Evolutionary conservation across 1,140 invertebrate species (phyloP), one percentile per base, ranked within the genome.

Genomic region (Ips typographus): DNA sequence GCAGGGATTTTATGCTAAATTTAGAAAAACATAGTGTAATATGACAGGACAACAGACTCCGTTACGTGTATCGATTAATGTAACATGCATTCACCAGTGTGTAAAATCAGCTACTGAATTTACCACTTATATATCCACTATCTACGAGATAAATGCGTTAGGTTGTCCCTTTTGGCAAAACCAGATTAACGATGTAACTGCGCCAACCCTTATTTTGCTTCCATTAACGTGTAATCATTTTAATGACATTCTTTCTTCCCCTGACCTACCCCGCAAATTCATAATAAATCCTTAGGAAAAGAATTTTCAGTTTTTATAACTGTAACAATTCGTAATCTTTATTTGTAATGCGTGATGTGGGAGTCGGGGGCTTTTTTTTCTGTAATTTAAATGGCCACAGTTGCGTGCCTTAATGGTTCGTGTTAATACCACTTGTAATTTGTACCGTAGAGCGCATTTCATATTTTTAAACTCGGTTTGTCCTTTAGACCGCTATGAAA

Each of bases 1-100:
- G 44, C 22, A 8, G 44, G 22, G 38, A 36, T 62, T 62, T 36
- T 40, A 62, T 47, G 40, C 62, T 64, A 64, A 52, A 64, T 64
- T 64, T 64, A 64, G 62, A 42, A 64, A 64, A 64, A 53, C 49
- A 52, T n/a, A n/a, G 5, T 64, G 22, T 59, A 40, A 64, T 64
- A 53, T 42, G 47, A 4, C 43, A 40, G n/a, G 39, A 6, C 2
- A 40, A 52, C 51, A 41, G 47, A 64, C 36, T 64, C 47, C 39
- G 62, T 6, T 52, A 22, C 22, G 41, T 40, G 49, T 53, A 64
- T 64, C 62, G 62, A 64, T 64, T 64, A 40, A 53, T 42, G 22
- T 52, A 44, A 53, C 44, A 64, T n/a, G 62, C 51, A 64, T 53
- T 64, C 40, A 53, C 8, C 53, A 52, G 62, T 53, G 51, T 61